A percentile compares a stretch with the other conserved stretches of the same genome.
Conservation (phyloP, 2,888 invertebrate genomes). For the Chloroclysta siterata region DNA sequence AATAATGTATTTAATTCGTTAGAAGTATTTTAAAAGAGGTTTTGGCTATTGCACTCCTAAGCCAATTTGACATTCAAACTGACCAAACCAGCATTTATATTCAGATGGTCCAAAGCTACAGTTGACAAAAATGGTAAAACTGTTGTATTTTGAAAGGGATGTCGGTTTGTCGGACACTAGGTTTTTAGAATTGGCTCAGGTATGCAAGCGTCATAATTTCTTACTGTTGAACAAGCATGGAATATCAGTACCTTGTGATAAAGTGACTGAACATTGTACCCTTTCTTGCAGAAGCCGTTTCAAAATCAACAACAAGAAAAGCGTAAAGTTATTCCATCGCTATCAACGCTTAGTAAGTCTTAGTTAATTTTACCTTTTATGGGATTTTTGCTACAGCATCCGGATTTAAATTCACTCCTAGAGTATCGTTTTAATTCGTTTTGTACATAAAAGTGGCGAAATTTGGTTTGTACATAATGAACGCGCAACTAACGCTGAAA, state of each 20-base stretch:
- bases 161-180: no score
- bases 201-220: conserved; percentile 1
- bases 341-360: conserved; percentile 15
- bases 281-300: conserved; percentile 7
- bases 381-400: conserved; percentile 10
- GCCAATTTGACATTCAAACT: neutral
- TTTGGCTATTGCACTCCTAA: neutral
- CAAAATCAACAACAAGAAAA: conserved; percentile 5
- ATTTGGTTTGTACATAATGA: conserved; percentile 19
- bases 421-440: conserved; percentile 27
- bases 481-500: conserved; percentile 20
- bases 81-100: no score
- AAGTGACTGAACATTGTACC: no score
- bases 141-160: no score
- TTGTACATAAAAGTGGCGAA: conserved; percentile 26
- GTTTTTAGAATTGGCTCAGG: conserved; percentile 4
- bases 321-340: conserved; percentile 9
- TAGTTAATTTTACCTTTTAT: conserved; percentile 12
- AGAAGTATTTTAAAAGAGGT: conserved; percentile 11
- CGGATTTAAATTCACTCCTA: conserved; percentile 8
- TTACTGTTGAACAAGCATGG: conserved; percentile 10
- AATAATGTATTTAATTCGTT: conserved; percentile 17
- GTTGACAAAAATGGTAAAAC: no score
- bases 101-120: no score
- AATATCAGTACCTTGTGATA: conserved; percentile 12